Evolutionary conservation across 2,113 vertebrate species (phyloP).

Genomic region (Hirundichthys speculiger): DNA sequence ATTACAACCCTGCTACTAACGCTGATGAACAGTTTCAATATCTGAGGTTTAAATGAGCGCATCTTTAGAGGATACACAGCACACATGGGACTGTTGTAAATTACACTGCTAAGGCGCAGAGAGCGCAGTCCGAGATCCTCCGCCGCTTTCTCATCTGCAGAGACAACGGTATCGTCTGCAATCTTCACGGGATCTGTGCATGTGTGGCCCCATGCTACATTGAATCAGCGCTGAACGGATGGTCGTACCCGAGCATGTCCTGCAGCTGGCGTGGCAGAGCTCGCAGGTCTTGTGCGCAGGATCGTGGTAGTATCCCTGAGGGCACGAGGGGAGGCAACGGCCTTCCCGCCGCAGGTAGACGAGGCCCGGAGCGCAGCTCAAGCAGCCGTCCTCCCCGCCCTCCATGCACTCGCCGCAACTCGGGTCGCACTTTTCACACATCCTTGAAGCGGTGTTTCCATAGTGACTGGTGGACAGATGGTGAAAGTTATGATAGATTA

Average conservation of each 20-base stretch:
- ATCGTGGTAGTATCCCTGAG: conserved; percentile 81
- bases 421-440: conserved; percentile 85
- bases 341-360: conserved; percentile 82
- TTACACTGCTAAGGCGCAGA: not conserved
- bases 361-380: conserved; percentile 82
- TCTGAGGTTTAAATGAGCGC: not conserved
- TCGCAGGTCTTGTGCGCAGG: conserved; percentile 77
- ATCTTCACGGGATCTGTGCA: no score
- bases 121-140: not conserved
- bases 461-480: conserved; percentile 81
- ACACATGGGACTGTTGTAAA: not conserved
- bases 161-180: no score
- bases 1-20: no score
- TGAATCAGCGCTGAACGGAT: not conserved
- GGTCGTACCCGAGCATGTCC: conserved; percentile 83
- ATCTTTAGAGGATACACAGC: not conserved
- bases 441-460: conserved; percentile 73
- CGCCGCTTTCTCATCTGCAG: conserved; percentile 6
- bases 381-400: conserved; percentile 78
- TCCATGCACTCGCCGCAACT: conserved; percentile 85
- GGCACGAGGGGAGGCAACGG: conserved; percentile 82
- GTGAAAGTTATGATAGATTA: conserved; percentile 50
- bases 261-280: conserved; percentile 87
- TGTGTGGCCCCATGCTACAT: not conserved
- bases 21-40: no score